phyloP scores from a whole-genome alignment of 1,140 invertebrate genomes.

The Megathymus violae region DNA sequence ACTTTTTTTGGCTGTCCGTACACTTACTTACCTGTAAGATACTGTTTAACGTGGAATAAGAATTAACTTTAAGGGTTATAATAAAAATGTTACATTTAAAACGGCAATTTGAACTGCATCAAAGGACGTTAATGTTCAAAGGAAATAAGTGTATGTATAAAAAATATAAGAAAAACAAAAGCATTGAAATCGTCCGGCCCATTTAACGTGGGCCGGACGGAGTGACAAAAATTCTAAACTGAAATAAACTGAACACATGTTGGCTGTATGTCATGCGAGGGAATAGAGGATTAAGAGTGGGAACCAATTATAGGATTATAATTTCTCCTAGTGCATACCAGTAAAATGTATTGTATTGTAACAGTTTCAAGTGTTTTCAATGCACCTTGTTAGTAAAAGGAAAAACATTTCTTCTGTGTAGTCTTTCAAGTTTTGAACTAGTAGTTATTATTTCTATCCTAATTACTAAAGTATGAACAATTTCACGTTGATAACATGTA shows the following conservation, averaged over 20 bases:
- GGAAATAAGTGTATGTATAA: constrained; percentile 51
- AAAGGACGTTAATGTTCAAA: constrained; percentile 76
- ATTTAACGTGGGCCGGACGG: constrained; percentile 80
- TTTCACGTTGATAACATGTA: too few species aligned
- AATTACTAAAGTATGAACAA: too few species aligned
- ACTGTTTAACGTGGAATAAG: too few species aligned
- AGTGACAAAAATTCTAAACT: constrained; percentile 80
- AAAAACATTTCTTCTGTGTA: too few species aligned
- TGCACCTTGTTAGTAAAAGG: too few species aligned
- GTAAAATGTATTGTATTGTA: not conserved
- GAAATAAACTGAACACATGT: constrained; percentile 81
- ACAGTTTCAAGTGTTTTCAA: too few species aligned
- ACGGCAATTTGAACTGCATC: constrained; percentile 48
- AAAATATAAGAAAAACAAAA: constrained; percentile 60
- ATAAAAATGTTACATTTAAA: constrained; percentile 43
- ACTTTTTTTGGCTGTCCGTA: too few species aligned
- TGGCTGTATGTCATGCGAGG: constrained; percentile 61
- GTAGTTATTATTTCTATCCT: too few species aligned
- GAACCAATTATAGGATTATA: constrained; percentile 33
- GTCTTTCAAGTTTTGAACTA: too few species aligned
- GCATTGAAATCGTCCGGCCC: constrained; percentile 75
- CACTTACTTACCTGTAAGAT: too few species aligned
- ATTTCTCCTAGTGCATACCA: not conserved
- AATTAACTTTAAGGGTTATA: too few species aligned
- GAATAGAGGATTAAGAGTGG: constrained; percentile 42